phyloP scores from a whole-genome alignment of 2,888 invertebrate genomes.

The Nephrotoma appendiculata region DNA sequence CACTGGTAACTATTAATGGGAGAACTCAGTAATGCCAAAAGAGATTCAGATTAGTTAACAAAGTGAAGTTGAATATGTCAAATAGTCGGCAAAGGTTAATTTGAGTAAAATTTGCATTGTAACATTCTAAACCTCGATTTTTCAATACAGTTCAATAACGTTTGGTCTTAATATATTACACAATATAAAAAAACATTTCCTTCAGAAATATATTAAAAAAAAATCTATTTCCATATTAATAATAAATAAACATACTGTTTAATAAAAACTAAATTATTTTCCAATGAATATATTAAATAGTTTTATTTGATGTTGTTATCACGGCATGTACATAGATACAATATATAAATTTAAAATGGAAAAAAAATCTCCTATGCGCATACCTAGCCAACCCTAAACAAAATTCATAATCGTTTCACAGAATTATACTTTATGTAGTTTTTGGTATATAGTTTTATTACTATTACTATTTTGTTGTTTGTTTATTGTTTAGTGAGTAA shows the following conservation, averaged over 20 bases:
- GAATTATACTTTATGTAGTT: background rate
- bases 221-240: background rate
- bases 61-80: too few relatives aligned
- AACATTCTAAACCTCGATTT: too few relatives aligned
- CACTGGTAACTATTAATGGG: too few relatives aligned
- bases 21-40: too few relatives aligned
- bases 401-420: background rate
- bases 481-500: background rate
- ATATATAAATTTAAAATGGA: background rate
- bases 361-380: background rate
- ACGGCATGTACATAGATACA: background rate
- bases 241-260: background rate
- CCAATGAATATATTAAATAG: background rate
- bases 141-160: too few relatives aligned
- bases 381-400: background rate
- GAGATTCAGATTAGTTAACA: too few relatives aligned
- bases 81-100: too few relatives aligned
- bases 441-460: background rate
- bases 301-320: background rate
- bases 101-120: too few relatives aligned
- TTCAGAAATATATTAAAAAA: background rate
- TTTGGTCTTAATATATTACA: too few relatives aligned
- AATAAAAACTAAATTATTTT: background rate
- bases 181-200: too few relatives aligned
- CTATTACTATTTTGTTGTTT: background rate